Conservation (phyloP, 2,113 vertebrate genomes). For the Pimephales promelas region DNA sequence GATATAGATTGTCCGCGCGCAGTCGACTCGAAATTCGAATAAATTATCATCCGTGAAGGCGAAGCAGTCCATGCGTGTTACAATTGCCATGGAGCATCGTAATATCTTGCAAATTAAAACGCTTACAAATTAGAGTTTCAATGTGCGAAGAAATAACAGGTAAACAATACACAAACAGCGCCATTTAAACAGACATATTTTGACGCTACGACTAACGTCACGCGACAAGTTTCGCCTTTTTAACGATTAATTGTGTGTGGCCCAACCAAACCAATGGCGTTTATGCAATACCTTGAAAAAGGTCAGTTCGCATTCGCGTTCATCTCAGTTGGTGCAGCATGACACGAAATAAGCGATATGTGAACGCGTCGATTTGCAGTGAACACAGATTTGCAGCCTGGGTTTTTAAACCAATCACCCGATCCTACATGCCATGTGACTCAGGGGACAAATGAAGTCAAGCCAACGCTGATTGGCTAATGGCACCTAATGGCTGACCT, state of each 20-base stretch:
- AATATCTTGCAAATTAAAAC: neutral
- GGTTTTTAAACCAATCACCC: neutral
- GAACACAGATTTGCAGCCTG: neutral
- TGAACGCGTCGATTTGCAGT: neutral
- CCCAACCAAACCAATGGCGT: neutral
- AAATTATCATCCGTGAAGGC: neutral
- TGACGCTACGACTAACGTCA: neutral
- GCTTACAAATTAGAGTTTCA: too few species aligned
- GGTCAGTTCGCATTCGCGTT: neutral
- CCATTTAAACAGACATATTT: neutral
- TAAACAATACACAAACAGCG: neutral
- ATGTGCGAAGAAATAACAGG: neutral
- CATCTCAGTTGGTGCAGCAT: neutral
- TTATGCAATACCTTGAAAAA: neutral
- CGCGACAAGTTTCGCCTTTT: neutral
- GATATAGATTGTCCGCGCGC: too few species aligned
- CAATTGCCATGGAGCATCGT: neutral
- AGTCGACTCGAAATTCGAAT: neutral
- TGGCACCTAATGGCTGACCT: neutral
- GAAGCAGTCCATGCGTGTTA: neutral
- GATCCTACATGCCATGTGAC: neutral
- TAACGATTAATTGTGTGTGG: neutral
- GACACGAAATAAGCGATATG: neutral
- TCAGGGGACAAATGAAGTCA: neutral
- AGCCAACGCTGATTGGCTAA: neutral